Conservation (phyloP, 2,797 vertebrate species). For the Hydrolagus colliei region DNA sequence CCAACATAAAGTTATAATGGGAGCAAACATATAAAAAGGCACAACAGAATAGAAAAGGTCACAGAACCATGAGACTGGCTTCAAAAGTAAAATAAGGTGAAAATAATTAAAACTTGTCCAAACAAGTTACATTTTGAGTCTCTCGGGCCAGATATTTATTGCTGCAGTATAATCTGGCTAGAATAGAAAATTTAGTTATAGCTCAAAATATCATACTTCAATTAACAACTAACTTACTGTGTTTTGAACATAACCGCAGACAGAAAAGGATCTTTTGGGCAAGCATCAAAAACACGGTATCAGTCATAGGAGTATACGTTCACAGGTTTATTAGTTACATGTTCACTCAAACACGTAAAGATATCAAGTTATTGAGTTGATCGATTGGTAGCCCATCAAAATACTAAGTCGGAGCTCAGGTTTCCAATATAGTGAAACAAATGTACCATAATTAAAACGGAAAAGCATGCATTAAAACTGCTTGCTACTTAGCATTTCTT, state of each 20-base stretch:
- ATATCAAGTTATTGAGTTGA: background rate
- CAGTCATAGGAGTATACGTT: background rate
- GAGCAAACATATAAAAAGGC: background rate
- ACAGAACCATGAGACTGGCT: background rate
- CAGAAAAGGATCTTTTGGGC: background rate
- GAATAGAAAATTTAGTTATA: background rate
- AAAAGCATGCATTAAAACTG: conserved; percentile 71
- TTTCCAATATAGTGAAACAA: conserved; percentile 67
- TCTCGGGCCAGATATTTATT: background rate
- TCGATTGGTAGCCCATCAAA: conserved; percentile 23
- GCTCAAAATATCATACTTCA: too few species aligned
- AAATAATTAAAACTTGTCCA: background rate
- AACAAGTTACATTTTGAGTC: background rate
- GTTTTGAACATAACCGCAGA: too few species aligned
- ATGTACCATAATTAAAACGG: conserved; percentile 76
- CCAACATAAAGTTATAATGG: background rate
- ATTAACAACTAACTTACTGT: too few species aligned
- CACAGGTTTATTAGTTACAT: background rate
- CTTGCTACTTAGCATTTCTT: conserved; percentile 75
- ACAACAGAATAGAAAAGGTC: background rate
- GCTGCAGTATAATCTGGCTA: background rate
- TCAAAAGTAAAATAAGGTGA: background rate
- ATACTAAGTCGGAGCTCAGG: conserved; percentile 36
- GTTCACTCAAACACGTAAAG: background rate
- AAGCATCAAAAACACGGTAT: background rate